Percentiles rank a stretch among this genome's conserved stretches.
These are phyloP conservation scores for Microplitis deprimator DNA, from an alignment of 2,888 invertebrate species.

Conservation along the genomic window DNA sequence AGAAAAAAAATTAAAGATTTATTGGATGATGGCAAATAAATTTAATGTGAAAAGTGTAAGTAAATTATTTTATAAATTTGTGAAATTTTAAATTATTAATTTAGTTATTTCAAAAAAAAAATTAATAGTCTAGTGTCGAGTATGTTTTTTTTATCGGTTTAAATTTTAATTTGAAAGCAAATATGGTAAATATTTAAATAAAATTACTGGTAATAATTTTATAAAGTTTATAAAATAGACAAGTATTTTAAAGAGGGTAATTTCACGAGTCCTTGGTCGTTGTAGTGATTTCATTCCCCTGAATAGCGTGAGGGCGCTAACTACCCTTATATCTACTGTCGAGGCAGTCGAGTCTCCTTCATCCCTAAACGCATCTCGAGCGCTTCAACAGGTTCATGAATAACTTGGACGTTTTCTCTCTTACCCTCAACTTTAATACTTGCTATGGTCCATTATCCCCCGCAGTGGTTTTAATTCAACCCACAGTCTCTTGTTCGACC, in stretches of 20 bases:
- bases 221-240: background rate
- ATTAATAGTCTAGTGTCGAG: no score
- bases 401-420: conserved; percentile 63
- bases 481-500: background rate
- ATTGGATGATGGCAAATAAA: no score
- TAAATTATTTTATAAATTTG: no score
- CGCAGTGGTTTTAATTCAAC: background rate
- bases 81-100: no score
- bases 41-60: no score
- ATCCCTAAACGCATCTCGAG: conserved; percentile 68
- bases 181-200: background rate
- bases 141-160: background rate
- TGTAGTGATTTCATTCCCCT: conserved; percentile 65
- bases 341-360: conserved; percentile 54
- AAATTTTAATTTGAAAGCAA: background rate
- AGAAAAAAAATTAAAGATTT: no score
- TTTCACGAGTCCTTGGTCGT: conserved; percentile 68
- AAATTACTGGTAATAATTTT: background rate
- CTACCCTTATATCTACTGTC: conserved; percentile 65
- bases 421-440: conserved; percentile 39
- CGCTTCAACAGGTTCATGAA: conserved; percentile 72
- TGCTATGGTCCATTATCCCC: conserved; percentile 1
- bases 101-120: no score
- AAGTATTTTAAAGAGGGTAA: conserved; percentile 64
- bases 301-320: conserved; percentile 62